Base-by-base conservation (phyloP, 1,140 invertebrate species). In the Ceratosolen solmsi region DNA sequence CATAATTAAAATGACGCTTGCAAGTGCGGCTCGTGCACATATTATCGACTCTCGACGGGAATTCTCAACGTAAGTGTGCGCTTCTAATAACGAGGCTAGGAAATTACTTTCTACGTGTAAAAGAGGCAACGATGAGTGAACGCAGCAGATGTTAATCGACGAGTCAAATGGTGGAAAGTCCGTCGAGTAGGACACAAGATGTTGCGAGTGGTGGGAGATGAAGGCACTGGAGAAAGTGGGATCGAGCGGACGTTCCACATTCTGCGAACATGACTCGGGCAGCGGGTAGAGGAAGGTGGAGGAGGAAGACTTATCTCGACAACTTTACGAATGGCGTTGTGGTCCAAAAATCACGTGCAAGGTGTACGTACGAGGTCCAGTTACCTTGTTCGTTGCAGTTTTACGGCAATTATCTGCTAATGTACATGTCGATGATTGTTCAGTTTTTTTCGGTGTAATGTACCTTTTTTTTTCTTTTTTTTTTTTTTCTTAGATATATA, bases 221-320 rank as follows among this genome's bases (percentile, higher is more conserved):
- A 33, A 9, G n/a, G 36, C 5, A 33, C 8, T 3, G 25, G 88
- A 86, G 88, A 89, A 89, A 89, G 88, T 89, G 84, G 87, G 85
- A 87, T 86, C 81, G 46, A 75, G 73, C 83, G 58, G 46, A 82
- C 22, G 51, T 49, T 73, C 78, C 65, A 60, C 78, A 60, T 80
- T 73, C 41, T 27, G n/a, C 0, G 8, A 27, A 9, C 70, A 11
- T 15, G 38, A 46, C n/a, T 56, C 51, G 22, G 11, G 30, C 22
- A 15, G 51, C 17, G 9, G 51, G 9, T 13, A 5, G 41, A 46
- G 41, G n/a, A n/a, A n/a, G n/a, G n/a, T n/a, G n/a, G n/a, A n/a
- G n/a, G n/a, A 46, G 41, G 13, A 7, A 27, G n/a, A 17, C 60
- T 36, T 46, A 33, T 49, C 1, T 33, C 25, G 3, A 0, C 22